Evolutionary conservation across 37 sponge, comb jelly and placozoan genomes (phyloP).

Genomic region (Amphimedon queenslandica): DNA sequence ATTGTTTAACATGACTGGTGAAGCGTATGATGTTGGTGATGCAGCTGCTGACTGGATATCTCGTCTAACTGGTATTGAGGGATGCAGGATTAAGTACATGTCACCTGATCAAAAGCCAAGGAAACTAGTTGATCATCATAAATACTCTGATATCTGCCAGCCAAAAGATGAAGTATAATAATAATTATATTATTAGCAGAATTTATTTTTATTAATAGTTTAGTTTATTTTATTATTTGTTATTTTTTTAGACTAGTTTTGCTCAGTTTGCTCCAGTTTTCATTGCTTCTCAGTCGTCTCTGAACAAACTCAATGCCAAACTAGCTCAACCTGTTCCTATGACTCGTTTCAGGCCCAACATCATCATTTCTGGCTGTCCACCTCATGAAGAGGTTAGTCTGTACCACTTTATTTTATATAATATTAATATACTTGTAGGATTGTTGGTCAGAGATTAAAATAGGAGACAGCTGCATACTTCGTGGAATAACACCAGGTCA

Average conservation of each 20-base stretch:
- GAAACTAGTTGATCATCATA: conserved; percentile 1
- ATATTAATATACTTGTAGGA: conserved; percentile 8
- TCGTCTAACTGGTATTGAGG: conserved; percentile 18
- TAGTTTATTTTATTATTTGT: not conserved
- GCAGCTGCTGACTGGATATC: conserved; percentile 35
- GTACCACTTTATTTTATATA: not conserved
- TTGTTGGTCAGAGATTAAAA: conserved; percentile 5
- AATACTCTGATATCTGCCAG: conserved; percentile 5
- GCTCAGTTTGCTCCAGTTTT: conserved; percentile 24
- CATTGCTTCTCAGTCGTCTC: conserved; percentile 30
- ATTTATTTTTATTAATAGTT: not conserved
- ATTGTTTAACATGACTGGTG: conserved; percentile 13
- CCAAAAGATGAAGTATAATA: conserved; percentile 23
- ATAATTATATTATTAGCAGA: not conserved
- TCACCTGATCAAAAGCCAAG: conserved; percentile 18
- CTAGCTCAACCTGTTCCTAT: conserved; percentile 22
- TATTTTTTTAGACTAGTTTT: conserved; percentile 21
- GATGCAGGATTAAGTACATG: conserved; percentile 45
- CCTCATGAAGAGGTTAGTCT: conserved; percentile 32
- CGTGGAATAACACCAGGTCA: not conserved
- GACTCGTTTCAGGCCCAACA: conserved; percentile 43
- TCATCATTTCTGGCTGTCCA: conserved; percentile 25
- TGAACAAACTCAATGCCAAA: conserved; percentile 39
- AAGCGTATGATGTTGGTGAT: conserved; percentile 35
- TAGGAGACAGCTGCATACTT: conserved; percentile 3